Evolutionary conservation across 2,888 invertebrate genomes (phyloP).

Genomic region (Cyaniris semiargus): DNA sequence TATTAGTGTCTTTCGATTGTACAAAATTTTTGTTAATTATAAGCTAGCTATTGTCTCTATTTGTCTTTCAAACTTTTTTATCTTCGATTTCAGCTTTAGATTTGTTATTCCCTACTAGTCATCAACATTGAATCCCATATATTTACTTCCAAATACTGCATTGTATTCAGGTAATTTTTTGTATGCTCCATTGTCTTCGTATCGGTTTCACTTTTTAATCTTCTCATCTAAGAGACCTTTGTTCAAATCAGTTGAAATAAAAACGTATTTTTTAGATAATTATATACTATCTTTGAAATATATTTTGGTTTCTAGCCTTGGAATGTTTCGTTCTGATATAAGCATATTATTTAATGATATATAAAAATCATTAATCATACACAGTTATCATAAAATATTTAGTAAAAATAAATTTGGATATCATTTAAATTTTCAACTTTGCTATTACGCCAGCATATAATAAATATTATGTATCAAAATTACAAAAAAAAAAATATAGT

Average conservation of each 20-base stretch:
- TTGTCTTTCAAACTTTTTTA: not conserved
- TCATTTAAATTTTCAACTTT: too few relatives aligned
- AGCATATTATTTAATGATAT: too few relatives aligned
- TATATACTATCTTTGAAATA: too few relatives aligned
- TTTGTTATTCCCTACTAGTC: not conserved
- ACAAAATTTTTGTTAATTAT: too few relatives aligned
- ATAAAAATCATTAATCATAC: too few relatives aligned
- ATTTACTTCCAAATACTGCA: slow-evolving; percentile 1
- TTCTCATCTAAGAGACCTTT: not conserved
- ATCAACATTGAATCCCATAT: not conserved
- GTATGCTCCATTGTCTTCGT: not conserved
- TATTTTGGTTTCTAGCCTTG: too few relatives aligned
- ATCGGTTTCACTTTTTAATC: slow-evolving; percentile 17
- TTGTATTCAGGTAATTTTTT: slow-evolving; percentile 10
- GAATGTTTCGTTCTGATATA: not conserved
- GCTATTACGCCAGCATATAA: not conserved
- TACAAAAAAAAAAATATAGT: not conserved
- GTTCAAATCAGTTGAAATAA: not conserved
- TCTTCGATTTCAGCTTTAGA: not conserved
- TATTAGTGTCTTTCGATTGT: not conserved
- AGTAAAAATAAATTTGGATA: too few relatives aligned
- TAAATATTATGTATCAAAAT: not conserved
- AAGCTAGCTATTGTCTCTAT: too few relatives aligned
- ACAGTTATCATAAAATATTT: too few relatives aligned
- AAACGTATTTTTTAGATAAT: not conserved